phyloP scores from a whole-genome alignment of 2,797 vertebrate species.

The Anisognathus igniventris region DNA sequence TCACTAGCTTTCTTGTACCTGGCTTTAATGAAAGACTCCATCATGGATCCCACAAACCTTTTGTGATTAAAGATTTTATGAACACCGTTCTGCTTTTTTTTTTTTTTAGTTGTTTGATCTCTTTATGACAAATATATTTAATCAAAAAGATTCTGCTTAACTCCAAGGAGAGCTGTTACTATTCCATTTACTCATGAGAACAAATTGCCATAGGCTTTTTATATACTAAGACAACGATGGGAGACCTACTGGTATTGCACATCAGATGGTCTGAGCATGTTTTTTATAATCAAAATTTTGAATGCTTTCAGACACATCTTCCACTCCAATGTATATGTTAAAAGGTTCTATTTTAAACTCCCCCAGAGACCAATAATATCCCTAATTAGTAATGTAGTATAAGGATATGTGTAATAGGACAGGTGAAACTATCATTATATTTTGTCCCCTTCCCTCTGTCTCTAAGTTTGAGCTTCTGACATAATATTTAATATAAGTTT shows the following conservation, averaged over 20 bases:
- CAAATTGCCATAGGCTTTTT: neutral
- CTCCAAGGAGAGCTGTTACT: neutral
- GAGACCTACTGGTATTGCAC: neutral
- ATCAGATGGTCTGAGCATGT: neutral
- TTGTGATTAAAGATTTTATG: neutral
- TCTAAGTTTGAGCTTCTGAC: neutral
- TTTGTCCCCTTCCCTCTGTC: neutral
- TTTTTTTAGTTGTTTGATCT: neutral
- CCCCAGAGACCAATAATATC: neutral
- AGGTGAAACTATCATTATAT: neutral
- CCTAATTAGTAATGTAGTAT: neutral
- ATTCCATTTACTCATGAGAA: neutral
- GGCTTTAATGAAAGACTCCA: neutral
- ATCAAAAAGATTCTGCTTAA: neutral
- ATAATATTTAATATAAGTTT: neutral
- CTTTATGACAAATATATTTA: neutral
- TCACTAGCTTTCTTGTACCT: neutral
- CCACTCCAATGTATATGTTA: neutral
- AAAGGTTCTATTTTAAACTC: neutral
- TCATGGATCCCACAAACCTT: neutral
- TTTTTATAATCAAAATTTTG: neutral
- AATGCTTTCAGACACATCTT: neutral
- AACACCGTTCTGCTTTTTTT: neutral
- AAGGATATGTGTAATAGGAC: neutral
- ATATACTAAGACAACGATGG: neutral